These are phyloP conservation scores for Oxycera nigricornis DNA, from an alignment of 2,888 invertebrate species.

Conservation along the genomic window DNA sequence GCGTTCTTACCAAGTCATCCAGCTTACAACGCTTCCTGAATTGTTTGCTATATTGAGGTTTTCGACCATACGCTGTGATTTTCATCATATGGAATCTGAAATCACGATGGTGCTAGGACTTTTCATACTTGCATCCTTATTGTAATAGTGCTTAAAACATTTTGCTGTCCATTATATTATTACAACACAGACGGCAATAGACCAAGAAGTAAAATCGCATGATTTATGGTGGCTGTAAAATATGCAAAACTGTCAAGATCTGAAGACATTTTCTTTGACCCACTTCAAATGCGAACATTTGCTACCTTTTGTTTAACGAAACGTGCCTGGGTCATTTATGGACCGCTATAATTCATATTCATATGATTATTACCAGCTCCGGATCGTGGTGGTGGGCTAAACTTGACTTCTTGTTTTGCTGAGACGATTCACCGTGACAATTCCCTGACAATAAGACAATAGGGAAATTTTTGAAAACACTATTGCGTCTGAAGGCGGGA, in stretches of 20 bases:
- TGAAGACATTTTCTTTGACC: slow-evolving; percentile 36
- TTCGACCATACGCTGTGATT: not conserved
- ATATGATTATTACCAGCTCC: slow-evolving; percentile 11
- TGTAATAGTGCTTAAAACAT: not conserved
- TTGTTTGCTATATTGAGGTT: not conserved
- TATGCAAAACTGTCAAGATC: slow-evolving; percentile 37
- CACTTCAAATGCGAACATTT: slow-evolving; percentile 17
- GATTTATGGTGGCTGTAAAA: slow-evolving; percentile 31
- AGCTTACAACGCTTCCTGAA: not conserved
- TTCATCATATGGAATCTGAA: not conserved
- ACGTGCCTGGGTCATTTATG: slow-evolving; percentile 31
- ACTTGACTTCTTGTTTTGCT: not conserved
- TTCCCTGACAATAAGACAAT: slow-evolving; percentile 28
- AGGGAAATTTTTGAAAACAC: slow-evolving; percentile 11
- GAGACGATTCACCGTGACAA: slow-evolving; percentile 8
- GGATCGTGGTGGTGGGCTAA: slow-evolving; percentile 14
- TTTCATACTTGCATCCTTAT: not conserved
- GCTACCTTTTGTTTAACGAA: slow-evolving; percentile 32
- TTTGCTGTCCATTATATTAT: not conserved
- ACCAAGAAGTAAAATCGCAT: slow-evolving; percentile 18
- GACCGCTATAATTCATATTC: slow-evolving; percentile 33
- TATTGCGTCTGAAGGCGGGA: slow-evolving; percentile 9
- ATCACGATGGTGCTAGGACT: not conserved
- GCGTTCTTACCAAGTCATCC: not conserved
- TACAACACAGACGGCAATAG: not conserved